A percentile compares a stretch with the other conserved stretches of the same genome.
These are phyloP conservation scores for Eretmocerus hayati DNA, from an alignment of 2,888 invertebrate species.

Conservation along the genomic window DNA sequence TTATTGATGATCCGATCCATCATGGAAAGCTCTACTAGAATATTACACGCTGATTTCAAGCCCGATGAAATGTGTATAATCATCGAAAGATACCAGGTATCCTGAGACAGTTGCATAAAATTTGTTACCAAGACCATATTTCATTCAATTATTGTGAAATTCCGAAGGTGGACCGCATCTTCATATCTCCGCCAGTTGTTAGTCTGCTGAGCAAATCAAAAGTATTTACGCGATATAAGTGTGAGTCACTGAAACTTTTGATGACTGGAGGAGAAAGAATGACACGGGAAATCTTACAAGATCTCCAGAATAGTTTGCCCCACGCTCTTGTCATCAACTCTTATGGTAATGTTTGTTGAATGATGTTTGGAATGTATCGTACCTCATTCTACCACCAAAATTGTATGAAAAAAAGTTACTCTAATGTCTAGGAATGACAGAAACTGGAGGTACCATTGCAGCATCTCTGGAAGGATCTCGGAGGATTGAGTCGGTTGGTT, in stretches of 20 bases:
- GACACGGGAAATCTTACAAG: constrained; percentile 23
- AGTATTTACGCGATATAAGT: constrained; percentile 24
- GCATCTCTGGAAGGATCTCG: constrained; percentile 18
- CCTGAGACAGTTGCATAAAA: too few relatives aligned
- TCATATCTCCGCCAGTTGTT: constrained; percentile 25
- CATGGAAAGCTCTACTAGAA: constrained; percentile 8
- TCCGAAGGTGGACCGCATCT: constrained; percentile 30
- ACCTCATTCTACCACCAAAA: neutral
- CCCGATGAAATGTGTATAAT: constrained; percentile 29
- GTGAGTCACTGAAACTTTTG: constrained; percentile 27
- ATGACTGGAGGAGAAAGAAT: constrained; percentile 30
- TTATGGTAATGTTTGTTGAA: constrained; percentile 29
- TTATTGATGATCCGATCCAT: constrained; percentile 24
- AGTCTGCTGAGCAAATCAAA: constrained; percentile 27
- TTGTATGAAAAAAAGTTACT: neutral
- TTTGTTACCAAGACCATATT: neutral
- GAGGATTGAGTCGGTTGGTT: constrained; percentile 31
- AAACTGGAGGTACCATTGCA: constrained; percentile 24
- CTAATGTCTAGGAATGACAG: constrained; percentile 34
- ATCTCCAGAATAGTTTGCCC: neutral
- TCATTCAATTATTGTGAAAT: too few relatives aligned
- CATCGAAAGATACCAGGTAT: constrained; percentile 37
- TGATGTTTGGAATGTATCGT: too few relatives aligned
- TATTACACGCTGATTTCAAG: constrained; percentile 29
- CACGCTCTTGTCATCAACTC: constrained; percentile 20